Conservation (phyloP, 2,113 vertebrate genomes). For the Sigmodon hispidus region DNA sequence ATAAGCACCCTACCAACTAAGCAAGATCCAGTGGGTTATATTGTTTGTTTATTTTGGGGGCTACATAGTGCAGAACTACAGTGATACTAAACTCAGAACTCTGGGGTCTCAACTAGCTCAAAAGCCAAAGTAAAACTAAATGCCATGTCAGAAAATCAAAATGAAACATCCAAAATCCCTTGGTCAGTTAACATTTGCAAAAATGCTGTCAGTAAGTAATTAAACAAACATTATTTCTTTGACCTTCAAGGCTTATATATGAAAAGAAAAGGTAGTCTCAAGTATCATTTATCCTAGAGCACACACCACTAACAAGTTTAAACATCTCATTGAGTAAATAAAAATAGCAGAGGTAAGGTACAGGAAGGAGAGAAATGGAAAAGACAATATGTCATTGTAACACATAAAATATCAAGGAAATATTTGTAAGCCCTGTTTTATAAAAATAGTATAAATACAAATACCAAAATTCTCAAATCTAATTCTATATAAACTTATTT, state of each 20-base stretch:
- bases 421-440: not conserved
- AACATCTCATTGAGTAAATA: conserved; percentile 29
- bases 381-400: not conserved
- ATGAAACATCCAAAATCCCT: conserved; percentile 59
- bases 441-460: not conserved
- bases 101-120: not conserved
- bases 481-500: not conserved
- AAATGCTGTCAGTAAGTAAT: conserved; percentile 65
- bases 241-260: conserved; percentile 56
- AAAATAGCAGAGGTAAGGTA: not conserved
- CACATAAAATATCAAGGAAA: not conserved
- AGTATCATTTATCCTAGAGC: conserved; percentile 62
- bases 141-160: conserved; percentile 59
- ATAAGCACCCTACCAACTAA: not conserved
- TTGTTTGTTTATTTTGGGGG: not conserved
- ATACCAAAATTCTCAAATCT: not conserved
- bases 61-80: not conserved
- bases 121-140: conserved; percentile 64
- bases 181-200: conserved; percentile 77
- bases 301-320: conserved; percentile 18
- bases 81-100: not conserved
- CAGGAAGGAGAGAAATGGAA: not conserved
- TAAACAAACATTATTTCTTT: conserved; percentile 73
- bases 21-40: not conserved
- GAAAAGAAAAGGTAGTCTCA: conserved; percentile 40